phyloP scores from a whole-genome alignment of 1,140 invertebrate genomes.

The Hermetia illucens region DNA sequence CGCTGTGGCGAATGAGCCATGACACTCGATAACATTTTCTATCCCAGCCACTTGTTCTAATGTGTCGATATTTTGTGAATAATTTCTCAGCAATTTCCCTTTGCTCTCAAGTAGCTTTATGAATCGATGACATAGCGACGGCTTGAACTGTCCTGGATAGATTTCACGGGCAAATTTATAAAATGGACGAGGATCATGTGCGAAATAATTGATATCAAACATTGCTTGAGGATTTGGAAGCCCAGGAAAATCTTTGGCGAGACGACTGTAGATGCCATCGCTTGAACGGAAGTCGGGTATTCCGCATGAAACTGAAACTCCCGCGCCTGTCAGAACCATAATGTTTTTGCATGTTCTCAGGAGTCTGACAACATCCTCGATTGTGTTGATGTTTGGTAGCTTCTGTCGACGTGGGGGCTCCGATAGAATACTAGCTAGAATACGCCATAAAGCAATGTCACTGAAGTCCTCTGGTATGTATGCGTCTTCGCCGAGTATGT shows the following conservation, averaged over 20 bases:
- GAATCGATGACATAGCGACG: slow-evolving; percentile 68
- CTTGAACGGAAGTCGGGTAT: slow-evolving; percentile 87
- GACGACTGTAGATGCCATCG: slow-evolving; percentile 74
- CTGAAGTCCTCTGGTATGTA: slow-evolving; percentile 45
- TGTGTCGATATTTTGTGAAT: slow-evolving; percentile 83
- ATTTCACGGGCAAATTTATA: slow-evolving; percentile 79
- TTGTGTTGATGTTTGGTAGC: slow-evolving; percentile 51
- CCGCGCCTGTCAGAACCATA: slow-evolving; percentile 83
- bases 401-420: slow-evolving; percentile 54
- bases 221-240: slow-evolving; percentile 72
- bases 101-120: slow-evolving; percentile 63
- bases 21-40: slow-evolving; percentile 64
- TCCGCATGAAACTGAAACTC: slow-evolving; percentile 85
- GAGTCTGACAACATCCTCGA: slow-evolving; percentile 52
- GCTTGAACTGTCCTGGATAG: slow-evolving; percentile 70
- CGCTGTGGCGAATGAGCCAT: slow-evolving; percentile 75
- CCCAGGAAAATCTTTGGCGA: slow-evolving; percentile 72
- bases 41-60: slow-evolving; percentile 70
- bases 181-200: slow-evolving; percentile 69
- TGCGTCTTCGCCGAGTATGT: slow-evolving; percentile 45
- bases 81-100: slow-evolving; percentile 65
- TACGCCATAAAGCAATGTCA: slow-evolving; percentile 47
- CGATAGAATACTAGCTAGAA: slow-evolving; percentile 54
- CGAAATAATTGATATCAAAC: slow-evolving; percentile 77
- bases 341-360: slow-evolving; percentile 55